Evolutionary conservation across 2,797 vertebrate species (phyloP), one percentile per base, ranked within the genome.

Genomic region (Gymnodraco acuticeps): DNA sequence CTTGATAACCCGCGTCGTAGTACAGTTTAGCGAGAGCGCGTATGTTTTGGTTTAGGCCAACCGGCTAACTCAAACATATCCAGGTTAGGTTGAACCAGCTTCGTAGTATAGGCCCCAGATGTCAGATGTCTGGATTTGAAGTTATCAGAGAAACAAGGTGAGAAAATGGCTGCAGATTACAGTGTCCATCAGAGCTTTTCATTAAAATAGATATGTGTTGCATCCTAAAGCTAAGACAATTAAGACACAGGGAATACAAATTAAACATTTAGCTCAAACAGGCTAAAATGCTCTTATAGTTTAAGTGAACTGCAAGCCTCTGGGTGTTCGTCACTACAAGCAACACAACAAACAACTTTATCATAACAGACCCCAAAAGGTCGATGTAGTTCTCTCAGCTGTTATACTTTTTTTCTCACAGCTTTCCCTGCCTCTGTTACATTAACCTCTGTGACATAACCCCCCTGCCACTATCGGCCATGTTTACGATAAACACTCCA

Each of bases 401-500:
- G 60, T 77, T 61, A 2, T 17, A 50, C 31, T 19, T 69, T 73
- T 70, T 63, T 79, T 80, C 83, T 80, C 78, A 90, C 27, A 46
- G 33, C 46, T 70, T 52, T 46, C 16, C 42, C 46, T 43, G 50
- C 12, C 46, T 70, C 52, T 60, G 38, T 62, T 19, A 46, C 71
- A 65, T 73, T 81, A 64, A 85, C 82, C 85, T 23, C 56, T 63
- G 65, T 60, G 75, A 70, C 69, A 41, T 19, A 66, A 85, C 69
- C 76, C 45, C 7, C 52, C 48, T 38, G 46, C 42, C 76, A 66
- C 81, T 5, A 50, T 65, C 60, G 8, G 60, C 52, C 73, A 69
- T 67, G 69, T 75, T 74, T 60, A 77, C n/a, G 82, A 86, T 86
- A 86, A 70, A 68, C 47, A 42, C 54, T 69, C 51, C n/a, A 45